Percentiles rank a stretch among this genome's conserved stretches.
These are phyloP conservation scores for Tetanocera ferruginea DNA, from an alignment of 2,888 invertebrate genomes.

Conservation along the genomic window DNA sequence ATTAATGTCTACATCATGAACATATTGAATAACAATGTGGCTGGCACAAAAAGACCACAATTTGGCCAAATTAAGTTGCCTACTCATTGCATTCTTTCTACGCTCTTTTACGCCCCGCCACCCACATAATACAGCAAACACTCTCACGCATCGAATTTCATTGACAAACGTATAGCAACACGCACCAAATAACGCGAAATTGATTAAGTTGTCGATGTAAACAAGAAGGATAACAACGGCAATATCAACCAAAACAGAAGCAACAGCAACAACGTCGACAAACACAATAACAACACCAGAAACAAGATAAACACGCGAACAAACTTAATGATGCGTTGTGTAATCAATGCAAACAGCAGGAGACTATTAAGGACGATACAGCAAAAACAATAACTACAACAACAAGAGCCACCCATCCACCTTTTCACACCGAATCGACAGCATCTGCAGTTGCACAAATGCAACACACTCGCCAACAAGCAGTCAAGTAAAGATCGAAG, in stretches of 20 bases:
- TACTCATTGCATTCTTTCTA: too few species aligned
- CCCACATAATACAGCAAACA: too few species aligned
- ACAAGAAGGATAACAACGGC: constrained; percentile 9
- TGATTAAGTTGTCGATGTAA: constrained; percentile 36
- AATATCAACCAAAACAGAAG: constrained; percentile 5
- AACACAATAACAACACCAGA: not conserved
- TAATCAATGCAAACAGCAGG: constrained; percentile 38
- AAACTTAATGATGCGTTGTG: constrained; percentile 34
- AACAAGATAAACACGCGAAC: constrained; percentile 3
- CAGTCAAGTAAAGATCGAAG: not conserved
- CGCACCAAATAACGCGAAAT: constrained; percentile 11
- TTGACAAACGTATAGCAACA: too few species aligned
- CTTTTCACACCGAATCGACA: not conserved
- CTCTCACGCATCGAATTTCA: too few species aligned
- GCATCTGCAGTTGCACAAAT: constrained; percentile 20
- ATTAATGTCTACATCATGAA: too few species aligned
- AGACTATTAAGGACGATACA: constrained; percentile 29
- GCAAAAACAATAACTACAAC: constrained; percentile 24
- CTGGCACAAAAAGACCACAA: too few species aligned
- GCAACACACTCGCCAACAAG: not conserved
- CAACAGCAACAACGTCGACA: constrained; percentile 18
- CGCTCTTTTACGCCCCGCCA: too few species aligned
- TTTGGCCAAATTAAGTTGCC: too few species aligned
- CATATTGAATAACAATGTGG: too few species aligned
- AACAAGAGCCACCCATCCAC: not conserved